These are phyloP conservation scores for Andrena hattorfiana DNA, from an alignment of 2,888 invertebrate genomes.

Conservation along the genomic window DNA sequence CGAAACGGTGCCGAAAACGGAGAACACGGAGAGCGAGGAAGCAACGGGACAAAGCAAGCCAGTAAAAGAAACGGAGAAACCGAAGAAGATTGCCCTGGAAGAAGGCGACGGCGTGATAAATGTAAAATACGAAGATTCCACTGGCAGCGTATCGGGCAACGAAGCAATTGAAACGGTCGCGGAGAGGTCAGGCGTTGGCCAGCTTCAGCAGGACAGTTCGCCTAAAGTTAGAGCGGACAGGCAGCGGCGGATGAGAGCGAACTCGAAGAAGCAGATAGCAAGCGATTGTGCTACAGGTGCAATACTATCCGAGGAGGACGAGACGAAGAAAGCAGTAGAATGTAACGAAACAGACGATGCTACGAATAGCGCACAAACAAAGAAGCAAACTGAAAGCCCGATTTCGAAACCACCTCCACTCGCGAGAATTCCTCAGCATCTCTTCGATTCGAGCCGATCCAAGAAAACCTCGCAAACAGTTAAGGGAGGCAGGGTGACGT, in stretches of 20 bases:
- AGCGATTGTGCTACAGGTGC: no score
- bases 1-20: not conserved
- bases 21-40: not conserved
- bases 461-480: not conserved
- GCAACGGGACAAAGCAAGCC: not conserved
- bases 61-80: not conserved
- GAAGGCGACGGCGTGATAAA: not conserved
- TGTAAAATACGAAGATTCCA: not conserved
- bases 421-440: slow-evolving; percentile 60
- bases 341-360: not conserved
- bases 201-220: not conserved
- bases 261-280: not conserved
- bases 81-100: not conserved
- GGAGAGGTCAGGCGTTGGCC: not conserved
- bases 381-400: not conserved
- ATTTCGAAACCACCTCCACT: slow-evolving; percentile 67
- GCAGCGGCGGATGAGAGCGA: not conserved
- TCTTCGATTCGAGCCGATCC: slow-evolving; percentile 17
- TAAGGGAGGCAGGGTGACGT: not conserved
- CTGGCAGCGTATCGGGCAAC: not conserved
- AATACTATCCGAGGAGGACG: not conserved
- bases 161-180: not conserved
- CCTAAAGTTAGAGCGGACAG: not conserved
- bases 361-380: not conserved
- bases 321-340: not conserved